Percentiles rank a stretch among this genome's conserved stretches.
Evolutionary conservation across 2,888 invertebrate genomes (phyloP).

Genomic region (Leptinotarsa tumamoca): DNA sequence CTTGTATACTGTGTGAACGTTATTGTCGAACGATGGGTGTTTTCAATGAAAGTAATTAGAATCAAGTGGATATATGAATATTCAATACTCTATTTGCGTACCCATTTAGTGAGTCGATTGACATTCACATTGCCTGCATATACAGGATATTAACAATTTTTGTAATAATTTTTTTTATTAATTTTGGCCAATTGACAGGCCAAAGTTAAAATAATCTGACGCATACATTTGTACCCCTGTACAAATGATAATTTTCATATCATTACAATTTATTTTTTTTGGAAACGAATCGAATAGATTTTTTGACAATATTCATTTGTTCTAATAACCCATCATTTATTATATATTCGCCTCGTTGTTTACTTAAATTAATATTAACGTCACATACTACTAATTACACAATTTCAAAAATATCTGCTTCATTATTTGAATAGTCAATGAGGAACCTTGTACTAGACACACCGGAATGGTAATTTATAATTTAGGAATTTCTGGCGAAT

Average conservation of each 20-base stretch:
- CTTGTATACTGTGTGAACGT: neutral
- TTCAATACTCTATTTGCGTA: neutral
- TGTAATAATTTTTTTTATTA: too few species aligned
- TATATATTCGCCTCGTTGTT: neutral
- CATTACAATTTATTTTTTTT: too few species aligned
- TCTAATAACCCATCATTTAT: neutral
- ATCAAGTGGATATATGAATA: neutral
- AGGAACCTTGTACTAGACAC: constrained; percentile 14
- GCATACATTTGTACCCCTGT: too few species aligned
- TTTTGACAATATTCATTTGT: too few species aligned
- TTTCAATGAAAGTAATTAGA: neutral
- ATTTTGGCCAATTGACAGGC: too few species aligned
- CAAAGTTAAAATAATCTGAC: too few species aligned
- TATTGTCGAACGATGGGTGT: neutral
- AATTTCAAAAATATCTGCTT: neutral
- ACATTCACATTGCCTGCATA: neutral
- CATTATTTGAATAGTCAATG: constrained; percentile 8
- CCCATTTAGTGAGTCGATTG: neutral
- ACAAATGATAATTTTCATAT: too few species aligned
- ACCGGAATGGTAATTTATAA: constrained; percentile 8
- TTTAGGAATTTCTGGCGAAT: constrained; percentile 10
- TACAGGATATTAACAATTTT: too few species aligned
- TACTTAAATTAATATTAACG: neutral
- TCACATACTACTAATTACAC: neutral
- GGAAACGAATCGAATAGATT: too few species aligned